Percentiles rank a stretch among this genome's conserved stretches.
phyloP scores from a whole-genome alignment of 1,140 invertebrate genomes.

The Batillaria attramentaria region DNA sequence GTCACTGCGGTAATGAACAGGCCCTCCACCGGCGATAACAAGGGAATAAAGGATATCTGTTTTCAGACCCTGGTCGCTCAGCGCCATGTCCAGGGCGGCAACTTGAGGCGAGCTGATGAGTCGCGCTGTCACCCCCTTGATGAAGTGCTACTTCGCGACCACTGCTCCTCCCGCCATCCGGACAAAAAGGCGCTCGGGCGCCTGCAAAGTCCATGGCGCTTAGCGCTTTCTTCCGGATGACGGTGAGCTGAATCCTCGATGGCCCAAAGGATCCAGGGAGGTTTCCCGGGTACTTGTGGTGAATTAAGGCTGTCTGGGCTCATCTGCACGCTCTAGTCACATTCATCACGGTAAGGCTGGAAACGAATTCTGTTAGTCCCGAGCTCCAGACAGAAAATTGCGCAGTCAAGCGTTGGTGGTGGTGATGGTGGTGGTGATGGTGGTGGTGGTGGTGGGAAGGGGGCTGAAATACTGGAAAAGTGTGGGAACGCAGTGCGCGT shows the following conservation, averaged over 20 bases:
- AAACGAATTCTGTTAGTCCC: neutral
- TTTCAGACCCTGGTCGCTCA: neutral
- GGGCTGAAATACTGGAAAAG: neutral
- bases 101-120: neutral
- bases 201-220: neutral
- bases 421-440: neutral
- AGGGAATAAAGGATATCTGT: neutral
- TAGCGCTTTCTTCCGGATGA: neutral
- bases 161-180: neutral
- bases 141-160: neutral
- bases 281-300: neutral
- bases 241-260: neutral
- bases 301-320: neutral
- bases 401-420: neutral
- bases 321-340: neutral
- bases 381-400: neutral
- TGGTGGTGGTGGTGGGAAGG: neutral
- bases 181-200: neutral
- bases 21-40: neutral
- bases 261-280: no score
- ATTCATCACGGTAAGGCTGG: neutral
- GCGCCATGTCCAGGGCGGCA: neutral
- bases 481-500: no score
- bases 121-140: neutral
- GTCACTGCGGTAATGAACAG: neutral